A percentile compares a stretch with the other conserved stretches of the same genome.
Evolutionary conservation across 2,888 invertebrate species (phyloP).

Genomic region (Caenorhabditis imperialis): DNA sequence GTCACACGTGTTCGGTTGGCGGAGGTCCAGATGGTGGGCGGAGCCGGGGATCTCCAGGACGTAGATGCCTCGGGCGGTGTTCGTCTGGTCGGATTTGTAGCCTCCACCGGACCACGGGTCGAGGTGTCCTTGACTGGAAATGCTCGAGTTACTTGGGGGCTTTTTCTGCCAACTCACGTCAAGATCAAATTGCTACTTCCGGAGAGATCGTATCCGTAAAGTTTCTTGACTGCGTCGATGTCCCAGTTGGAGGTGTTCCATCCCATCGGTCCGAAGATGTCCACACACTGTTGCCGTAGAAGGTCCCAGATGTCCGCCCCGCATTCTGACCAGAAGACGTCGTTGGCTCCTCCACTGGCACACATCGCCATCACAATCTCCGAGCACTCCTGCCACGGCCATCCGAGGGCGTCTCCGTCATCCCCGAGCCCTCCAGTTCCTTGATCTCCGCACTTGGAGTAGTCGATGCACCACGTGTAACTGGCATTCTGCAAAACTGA

Average conservation of each 20-base stretch:
- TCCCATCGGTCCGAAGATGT: constrained; percentile 30
- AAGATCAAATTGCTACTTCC: constrained; percentile 68
- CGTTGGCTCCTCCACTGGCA: constrained; percentile 84
- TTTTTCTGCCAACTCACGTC: no score
- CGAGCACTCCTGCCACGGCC: constrained; percentile 83
- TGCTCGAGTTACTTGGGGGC: no score
- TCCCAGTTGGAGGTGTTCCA: constrained; percentile 62
- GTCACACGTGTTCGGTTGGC: constrained; percentile 74
- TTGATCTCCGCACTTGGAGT: constrained; percentile 56
- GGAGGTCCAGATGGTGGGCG: constrained; percentile 78
- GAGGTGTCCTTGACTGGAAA: constrained; percentile 79
- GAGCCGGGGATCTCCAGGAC: constrained; percentile 64
- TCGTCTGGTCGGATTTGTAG: constrained; percentile 32
- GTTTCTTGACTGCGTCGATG: constrained; percentile 56
- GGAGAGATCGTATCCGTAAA: constrained; percentile 65
- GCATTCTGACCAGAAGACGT: constrained; percentile 84
- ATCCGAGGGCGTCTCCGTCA: constrained; percentile 57
- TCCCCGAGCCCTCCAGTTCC: constrained; percentile 62
- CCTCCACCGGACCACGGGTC: constrained; percentile 81
- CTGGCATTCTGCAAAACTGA: no score
- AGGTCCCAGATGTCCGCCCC: constrained; percentile 19
- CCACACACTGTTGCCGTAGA: constrained; percentile 19
- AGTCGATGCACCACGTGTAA: constrained; percentile 61
- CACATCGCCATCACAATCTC: constrained; percentile 98
- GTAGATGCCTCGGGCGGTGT: constrained; percentile 54